Conservation (phyloP, 1,140 invertebrate species). For the Meloidogyne floridensis region DNA sequence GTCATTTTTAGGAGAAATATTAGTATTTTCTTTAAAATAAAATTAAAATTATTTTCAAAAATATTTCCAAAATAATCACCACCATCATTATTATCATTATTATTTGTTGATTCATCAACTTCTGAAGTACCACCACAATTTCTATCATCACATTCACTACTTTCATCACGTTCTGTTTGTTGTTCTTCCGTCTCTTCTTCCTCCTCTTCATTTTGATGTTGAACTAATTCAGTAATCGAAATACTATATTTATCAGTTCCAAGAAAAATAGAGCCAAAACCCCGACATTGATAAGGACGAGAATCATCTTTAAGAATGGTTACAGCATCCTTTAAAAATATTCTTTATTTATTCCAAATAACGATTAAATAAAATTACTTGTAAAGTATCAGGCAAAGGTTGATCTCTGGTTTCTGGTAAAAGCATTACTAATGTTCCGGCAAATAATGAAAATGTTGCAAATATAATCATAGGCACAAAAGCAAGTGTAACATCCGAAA, state of each 20-base stretch:
- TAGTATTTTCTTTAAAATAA: neutral
- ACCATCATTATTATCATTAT: neutral
- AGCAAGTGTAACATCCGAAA: constrained; percentile 66
- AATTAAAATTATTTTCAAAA: neutral
- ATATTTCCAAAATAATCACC: no score
- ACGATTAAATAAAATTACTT: constrained; percentile 20
- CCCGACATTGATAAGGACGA: constrained; percentile 39
- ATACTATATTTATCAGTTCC: constrained; percentile 18
- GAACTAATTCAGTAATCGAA: constrained; percentile 27
- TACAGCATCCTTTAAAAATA: constrained; percentile 34
- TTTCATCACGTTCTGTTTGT: neutral
- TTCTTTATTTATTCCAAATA: no score
- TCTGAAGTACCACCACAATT: constrained; percentile 10
- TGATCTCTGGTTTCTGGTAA: constrained; percentile 63
- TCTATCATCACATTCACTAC: neutral
- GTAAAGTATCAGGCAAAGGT: constrained; percentile 54
- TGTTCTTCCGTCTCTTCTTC: neutral
- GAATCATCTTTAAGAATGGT: constrained; percentile 41
- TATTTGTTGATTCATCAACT: neutral
- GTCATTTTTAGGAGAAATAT: neutral
- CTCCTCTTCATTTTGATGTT: constrained; percentile 21
- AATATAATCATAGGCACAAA: constrained; percentile 66
- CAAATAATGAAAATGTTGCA: constrained; percentile 62
- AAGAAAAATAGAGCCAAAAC: constrained; percentile 32
- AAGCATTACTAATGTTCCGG: constrained; percentile 59